Percentiles rank a stretch among this genome's conserved stretches.
Evolutionary conservation across 2,797 vertebrate genomes (phyloP).

Genomic region (Ctenochaetus hawaiiensis): DNA sequence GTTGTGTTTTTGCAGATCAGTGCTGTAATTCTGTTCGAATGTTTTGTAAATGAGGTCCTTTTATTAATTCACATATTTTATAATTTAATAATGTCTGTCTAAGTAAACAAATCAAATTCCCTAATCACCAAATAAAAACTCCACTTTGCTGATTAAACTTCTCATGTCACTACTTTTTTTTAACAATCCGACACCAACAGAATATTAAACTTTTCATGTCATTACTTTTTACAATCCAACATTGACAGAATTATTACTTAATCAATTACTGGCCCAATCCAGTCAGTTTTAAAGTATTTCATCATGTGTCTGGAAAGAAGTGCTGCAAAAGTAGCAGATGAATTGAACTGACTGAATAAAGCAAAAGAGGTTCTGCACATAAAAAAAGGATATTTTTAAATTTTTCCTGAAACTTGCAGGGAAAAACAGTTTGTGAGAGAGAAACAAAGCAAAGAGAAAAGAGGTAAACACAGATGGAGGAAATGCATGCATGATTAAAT

Average conservation of each 20-base stretch:
- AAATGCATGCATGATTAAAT: background rate
- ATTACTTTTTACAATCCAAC: slow-evolving; percentile 3
- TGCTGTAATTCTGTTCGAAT: background rate
- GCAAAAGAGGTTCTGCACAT: no score
- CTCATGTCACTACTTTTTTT: no score
- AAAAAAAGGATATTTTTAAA: no score
- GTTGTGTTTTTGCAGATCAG: background rate
- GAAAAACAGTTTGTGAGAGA: no score
- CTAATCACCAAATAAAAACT: background rate
- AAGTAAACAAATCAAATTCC: background rate
- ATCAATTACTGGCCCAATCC: background rate
- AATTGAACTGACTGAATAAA: background rate
- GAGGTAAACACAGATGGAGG: background rate
- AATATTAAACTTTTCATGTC: background rate
- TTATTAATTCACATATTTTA: background rate
- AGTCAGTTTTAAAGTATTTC: background rate
- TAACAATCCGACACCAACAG: background rate
- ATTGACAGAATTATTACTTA: slow-evolving; percentile 4
- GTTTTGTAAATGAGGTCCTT: background rate
- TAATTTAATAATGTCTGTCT: background rate
- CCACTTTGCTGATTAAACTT: background rate
- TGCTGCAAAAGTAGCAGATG: background rate
- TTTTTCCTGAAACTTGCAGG: background rate
- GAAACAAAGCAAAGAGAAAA: background rate
- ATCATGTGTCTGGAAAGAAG: background rate